These are phyloP conservation scores for Spodoptera frugiperda DNA, from an alignment of 1,140 invertebrate genomes.

Conservation along the genomic window DNA sequence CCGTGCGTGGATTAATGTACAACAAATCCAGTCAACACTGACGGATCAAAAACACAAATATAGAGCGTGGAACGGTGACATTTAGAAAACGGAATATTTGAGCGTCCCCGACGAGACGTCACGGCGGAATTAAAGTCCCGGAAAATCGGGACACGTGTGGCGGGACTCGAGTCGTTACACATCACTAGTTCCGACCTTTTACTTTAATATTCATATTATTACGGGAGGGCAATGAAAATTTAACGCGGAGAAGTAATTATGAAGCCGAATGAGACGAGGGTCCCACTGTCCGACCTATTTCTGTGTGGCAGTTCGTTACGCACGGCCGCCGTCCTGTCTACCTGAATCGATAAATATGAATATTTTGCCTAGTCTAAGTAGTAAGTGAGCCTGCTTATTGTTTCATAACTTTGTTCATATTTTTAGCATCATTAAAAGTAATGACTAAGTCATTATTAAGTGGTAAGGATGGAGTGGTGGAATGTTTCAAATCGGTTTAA, in stretches of 20 bases:
- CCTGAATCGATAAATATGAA: slow-evolving; percentile 10
- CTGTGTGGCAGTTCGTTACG: not conserved
- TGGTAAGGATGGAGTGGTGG: no score
- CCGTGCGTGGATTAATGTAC: slow-evolving; percentile 11
- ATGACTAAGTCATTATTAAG: no score
- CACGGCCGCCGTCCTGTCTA: not conserved
- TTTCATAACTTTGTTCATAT: not conserved
- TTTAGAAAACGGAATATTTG: slow-evolving; percentile 41
- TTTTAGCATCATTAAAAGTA: no score
- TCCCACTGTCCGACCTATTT: slow-evolving; percentile 32
- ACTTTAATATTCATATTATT: slow-evolving; percentile 50
- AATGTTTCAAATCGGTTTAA: no score
- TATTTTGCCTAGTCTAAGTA: not conserved
- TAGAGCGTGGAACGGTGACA: slow-evolving; percentile 27
- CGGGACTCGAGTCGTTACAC: slow-evolving; percentile 36
- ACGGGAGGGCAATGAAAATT: slow-evolving; percentile 47
- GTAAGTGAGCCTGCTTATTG: not conserved
- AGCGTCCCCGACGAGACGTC: slow-evolving; percentile 33
- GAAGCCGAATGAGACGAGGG: slow-evolving; percentile 39
- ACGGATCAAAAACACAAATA: slow-evolving; percentile 41
- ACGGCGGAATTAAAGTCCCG: slow-evolving; percentile 39
- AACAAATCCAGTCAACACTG: slow-evolving; percentile 30
- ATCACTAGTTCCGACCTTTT: slow-evolving; percentile 47
- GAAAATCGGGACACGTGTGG: slow-evolving; percentile 37
- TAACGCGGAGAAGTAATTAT: slow-evolving; percentile 47